These are phyloP conservation scores for Planococcus citri DNA, from an alignment of 1,140 invertebrate species.

Conservation along the genomic window DNA sequence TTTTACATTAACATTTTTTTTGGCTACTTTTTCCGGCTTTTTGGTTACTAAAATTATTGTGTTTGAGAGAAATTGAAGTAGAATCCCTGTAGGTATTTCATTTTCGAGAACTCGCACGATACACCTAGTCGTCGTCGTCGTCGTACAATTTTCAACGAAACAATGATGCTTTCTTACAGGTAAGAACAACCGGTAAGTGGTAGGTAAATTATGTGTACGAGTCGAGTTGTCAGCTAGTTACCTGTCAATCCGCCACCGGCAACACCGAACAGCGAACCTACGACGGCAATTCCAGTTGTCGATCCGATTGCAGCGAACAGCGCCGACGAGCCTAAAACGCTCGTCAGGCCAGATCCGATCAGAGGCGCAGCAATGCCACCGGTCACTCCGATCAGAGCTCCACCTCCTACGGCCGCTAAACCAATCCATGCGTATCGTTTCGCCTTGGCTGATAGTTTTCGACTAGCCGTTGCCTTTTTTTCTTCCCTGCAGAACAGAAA, in stretches of 20 bases:
- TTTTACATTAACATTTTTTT: too few relatives aligned
- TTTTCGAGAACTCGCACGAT: too few relatives aligned
- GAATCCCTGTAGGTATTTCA: too few relatives aligned
- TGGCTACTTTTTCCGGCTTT: too few relatives aligned
- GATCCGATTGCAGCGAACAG: conserved; percentile 45
- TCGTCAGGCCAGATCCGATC: conserved; percentile 49
- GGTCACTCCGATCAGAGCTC: conserved; percentile 50
- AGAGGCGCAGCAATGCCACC: conserved; percentile 53
- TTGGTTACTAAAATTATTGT: too few relatives aligned
- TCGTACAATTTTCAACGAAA: too few relatives aligned
- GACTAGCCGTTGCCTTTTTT: conserved; percentile 36
- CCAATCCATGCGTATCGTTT: conserved; percentile 51
- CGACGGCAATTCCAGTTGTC: conserved; percentile 46
- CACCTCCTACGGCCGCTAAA: conserved; percentile 49
- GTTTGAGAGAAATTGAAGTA: too few relatives aligned
- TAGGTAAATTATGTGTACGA: too few relatives aligned
- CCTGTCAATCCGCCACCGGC: conserved; percentile 53
- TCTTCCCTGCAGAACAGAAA: conserved; percentile 33
- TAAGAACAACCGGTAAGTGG: too few relatives aligned
- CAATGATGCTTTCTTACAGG: too few relatives aligned
- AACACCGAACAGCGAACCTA: conserved; percentile 54
- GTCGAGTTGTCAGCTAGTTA: conserved; percentile 28
- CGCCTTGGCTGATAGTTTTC: conserved; percentile 42
- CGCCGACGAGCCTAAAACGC: conserved; percentile 39
- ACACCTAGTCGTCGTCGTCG: too few relatives aligned